phyloP scores from a whole-genome alignment of 2,888 invertebrate species.

The Congeria kusceri region DNA sequence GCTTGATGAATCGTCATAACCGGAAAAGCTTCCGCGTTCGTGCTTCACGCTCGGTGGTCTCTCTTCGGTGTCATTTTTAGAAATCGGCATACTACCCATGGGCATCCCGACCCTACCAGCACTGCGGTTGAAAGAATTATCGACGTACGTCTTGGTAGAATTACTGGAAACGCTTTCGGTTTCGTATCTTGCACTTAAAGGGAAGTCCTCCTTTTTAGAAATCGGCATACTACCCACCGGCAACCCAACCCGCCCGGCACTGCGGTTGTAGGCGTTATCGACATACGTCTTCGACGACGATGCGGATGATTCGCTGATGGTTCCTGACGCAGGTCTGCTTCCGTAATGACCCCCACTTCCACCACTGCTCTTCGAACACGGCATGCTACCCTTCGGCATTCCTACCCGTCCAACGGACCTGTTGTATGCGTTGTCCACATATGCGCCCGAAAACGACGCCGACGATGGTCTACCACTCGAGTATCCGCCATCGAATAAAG shows the following conservation, averaged over 20 bases:
- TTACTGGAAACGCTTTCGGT: too few relatives aligned
- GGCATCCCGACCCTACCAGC: slow-evolving; percentile 48
- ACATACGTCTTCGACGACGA: slow-evolving; percentile 20
- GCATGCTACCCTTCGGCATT: slow-evolving; percentile 41
- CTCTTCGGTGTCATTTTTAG: slow-evolving; percentile 5
- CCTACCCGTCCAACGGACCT: slow-evolving; percentile 47
- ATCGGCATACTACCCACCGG: slow-evolving; percentile 37
- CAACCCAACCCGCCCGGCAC: slow-evolving; percentile 45
- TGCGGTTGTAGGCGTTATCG: slow-evolving; percentile 42
- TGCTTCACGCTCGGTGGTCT: too few relatives aligned
- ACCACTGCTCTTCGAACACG: slow-evolving; percentile 34
- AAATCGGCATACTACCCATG: slow-evolving; percentile 38
- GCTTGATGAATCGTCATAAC: not conserved
- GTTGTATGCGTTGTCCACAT: slow-evolving; percentile 50
- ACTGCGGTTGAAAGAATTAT: slow-evolving; percentile 44
- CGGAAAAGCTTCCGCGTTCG: too few relatives aligned
- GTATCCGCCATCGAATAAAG: too few relatives aligned
- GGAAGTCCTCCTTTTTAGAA: not conserved
- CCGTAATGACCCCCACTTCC: not conserved
- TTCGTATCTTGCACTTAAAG: too few relatives aligned
- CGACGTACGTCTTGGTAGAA: slow-evolving; percentile 37
- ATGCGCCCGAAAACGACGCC: not conserved
- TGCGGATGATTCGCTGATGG: too few relatives aligned
- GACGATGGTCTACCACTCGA: too few relatives aligned
- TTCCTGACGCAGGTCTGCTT: too few relatives aligned